Evolutionary conservation across 1,140 invertebrate genomes (phyloP).

Genomic region (Drosophila tsacasi): DNA sequence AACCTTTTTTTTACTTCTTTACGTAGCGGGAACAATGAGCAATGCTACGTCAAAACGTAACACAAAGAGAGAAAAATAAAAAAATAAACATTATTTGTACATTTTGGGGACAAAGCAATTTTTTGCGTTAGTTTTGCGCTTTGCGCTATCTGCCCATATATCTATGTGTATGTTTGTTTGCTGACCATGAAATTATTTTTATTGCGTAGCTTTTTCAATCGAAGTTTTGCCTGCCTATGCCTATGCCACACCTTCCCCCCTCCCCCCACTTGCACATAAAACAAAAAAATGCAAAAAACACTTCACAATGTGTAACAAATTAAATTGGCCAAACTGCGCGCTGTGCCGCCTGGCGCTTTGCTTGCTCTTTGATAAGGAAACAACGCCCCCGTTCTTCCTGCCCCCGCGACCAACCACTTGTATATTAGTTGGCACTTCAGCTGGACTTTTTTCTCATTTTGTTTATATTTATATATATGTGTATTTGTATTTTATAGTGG

Average conservation of each 20-base stretch:
- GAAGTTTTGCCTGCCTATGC: constrained; percentile 17
- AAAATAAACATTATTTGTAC: constrained; percentile 19
- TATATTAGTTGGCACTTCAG: constrained; percentile 27
- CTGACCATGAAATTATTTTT: constrained; percentile 74
- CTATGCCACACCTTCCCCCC: background rate
- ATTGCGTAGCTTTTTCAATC: constrained; percentile 60
- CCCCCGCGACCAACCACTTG: constrained; percentile 9
- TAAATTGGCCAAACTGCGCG: constrained; percentile 52
- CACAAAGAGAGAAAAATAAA: constrained; percentile 1
- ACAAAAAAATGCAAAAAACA: constrained; percentile 13
- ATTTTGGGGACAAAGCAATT: constrained; percentile 64
- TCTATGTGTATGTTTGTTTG: constrained; percentile 42
- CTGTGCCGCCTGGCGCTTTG: constrained; percentile 14
- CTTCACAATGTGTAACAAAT: constrained; percentile 58
- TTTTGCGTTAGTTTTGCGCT: constrained; percentile 52
- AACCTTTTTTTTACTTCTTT: background rate
- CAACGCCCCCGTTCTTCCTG: background rate
- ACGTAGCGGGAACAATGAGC: background rate
- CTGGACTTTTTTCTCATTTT: background rate
- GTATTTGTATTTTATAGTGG: constrained; percentile 25
- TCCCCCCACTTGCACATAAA: background rate
- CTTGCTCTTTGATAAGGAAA: constrained; percentile 40
- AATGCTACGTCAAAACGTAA: constrained; percentile 8
- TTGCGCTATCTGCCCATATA: constrained; percentile 21
- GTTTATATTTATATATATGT: background rate